Percentiles rank a stretch among this genome's conserved stretches.
phyloP scores from a whole-genome alignment of 2,113 vertebrate genomes.

The Panurus biarmicus region DNA sequence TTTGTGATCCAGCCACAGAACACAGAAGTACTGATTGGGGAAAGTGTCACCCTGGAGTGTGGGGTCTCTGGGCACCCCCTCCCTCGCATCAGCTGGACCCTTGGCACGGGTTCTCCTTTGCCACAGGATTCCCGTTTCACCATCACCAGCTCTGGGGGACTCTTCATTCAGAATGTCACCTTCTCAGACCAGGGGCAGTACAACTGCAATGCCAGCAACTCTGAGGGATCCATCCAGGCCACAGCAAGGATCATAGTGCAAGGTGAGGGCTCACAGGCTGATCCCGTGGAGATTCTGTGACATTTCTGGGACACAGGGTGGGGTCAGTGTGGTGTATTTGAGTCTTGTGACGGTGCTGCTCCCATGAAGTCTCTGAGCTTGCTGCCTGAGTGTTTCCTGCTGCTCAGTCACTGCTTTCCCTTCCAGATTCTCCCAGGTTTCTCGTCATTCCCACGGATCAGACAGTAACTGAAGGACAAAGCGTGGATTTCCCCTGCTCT shows the following conservation, averaged over 20 bases:
- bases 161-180: constrained; percentile 84
- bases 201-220: constrained; percentile 86
- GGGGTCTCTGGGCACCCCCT: constrained; percentile 86
- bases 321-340: rapidly evolving
- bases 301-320: background rate
- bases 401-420: background rate
- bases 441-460: constrained; percentile 79
- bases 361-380: background rate
- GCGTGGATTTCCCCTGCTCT: constrained; percentile 83
- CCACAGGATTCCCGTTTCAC: constrained; percentile 77
- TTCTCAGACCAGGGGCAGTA: constrained; percentile 83
- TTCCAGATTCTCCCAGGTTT: constrained; percentile 80
- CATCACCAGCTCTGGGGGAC: constrained; percentile 83
- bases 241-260: constrained; percentile 86
- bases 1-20: constrained; percentile 92
- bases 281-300: background rate
- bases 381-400: background rate
- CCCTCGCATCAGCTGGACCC: constrained; percentile 82
- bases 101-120: constrained; percentile 76
- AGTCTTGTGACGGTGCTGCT: background rate
- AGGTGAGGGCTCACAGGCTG: constrained; percentile 64
- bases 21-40: constrained; percentile 86
- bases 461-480: constrained; percentile 80
- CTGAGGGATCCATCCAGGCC: constrained; percentile 82
- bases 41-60: constrained; percentile 89